Percentiles rank a stretch among this genome's conserved stretches.
Evolutionary conservation across 2,113 vertebrate genomes (phyloP).

Genomic region (Charadrius vociferus): DNA sequence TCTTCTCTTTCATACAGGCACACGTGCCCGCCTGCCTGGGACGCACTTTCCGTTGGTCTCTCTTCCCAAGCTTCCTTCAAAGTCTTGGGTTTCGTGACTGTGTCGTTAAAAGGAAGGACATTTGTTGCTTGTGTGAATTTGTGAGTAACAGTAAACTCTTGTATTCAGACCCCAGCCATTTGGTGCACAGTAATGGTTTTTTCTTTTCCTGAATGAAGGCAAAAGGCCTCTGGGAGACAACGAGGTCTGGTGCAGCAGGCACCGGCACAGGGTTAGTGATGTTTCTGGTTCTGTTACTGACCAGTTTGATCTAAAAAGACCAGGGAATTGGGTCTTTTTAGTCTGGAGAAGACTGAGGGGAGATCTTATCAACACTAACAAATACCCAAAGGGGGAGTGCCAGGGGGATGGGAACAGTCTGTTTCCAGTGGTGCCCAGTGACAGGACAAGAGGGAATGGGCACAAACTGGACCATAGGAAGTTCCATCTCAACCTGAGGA

Average conservation of each 20-base stretch:
- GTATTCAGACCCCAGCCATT: not conserved
- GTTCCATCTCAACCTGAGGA: too few relatives aligned
- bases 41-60: fast-evolving
- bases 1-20: not conserved
- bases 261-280: not conserved
- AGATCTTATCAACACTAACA: too few relatives aligned
- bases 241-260: not conserved
- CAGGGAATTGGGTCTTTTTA: too few relatives aligned
- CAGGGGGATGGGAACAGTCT: too few relatives aligned
- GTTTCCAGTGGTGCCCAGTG: too few relatives aligned
- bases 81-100: not conserved
- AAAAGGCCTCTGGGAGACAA: not conserved
- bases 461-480: too few relatives aligned
- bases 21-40: not conserved
- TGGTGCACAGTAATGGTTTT: not conserved
- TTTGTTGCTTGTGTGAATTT: not conserved
- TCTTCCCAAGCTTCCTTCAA: not conserved
- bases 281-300: not conserved
- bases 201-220: not conserved
- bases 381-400: too few relatives aligned
- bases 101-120: not conserved
- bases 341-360: too few relatives aligned
- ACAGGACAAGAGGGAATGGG: too few relatives aligned
- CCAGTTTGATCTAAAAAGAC: not conserved
- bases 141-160: not conserved